phyloP scores from a whole-genome alignment of 2,113 vertebrate genomes.

The Pungitius pungitius region DNA sequence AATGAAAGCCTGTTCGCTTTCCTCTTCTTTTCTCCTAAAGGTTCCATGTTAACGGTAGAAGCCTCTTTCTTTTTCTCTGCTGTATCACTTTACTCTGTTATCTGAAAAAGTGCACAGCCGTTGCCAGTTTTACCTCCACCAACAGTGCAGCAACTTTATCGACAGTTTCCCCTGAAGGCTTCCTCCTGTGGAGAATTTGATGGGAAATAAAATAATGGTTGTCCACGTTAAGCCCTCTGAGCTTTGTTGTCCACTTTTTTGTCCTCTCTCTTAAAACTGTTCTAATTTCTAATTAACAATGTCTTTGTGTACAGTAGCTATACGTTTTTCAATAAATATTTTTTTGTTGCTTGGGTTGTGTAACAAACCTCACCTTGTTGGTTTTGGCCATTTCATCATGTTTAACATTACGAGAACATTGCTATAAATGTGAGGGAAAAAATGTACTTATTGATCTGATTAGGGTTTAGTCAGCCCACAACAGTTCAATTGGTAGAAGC shows the following conservation, averaged over 20 bases:
- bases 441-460: background rate
- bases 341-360: background rate
- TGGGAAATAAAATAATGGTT: background rate
- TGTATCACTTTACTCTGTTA: conserved; percentile 40
- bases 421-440: background rate
- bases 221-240: background rate
- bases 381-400: background rate
- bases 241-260: background rate
- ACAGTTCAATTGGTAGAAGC: background rate
- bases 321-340: background rate
- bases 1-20: conserved; percentile 33
- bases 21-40: conserved; percentile 8
- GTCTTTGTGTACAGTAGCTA: too few species aligned
- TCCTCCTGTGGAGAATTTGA: background rate
- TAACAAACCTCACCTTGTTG: too few species aligned
- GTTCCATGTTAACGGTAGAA: background rate
- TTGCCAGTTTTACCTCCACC: conserved; percentile 2
- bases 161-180: background rate
- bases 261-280: background rate
- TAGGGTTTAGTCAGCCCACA: background rate
- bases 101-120: background rate
- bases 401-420: background rate
- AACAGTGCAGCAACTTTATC: background rate
- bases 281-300: background rate
- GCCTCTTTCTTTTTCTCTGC: conserved; percentile 16